A percentile compares a stretch with the other conserved stretches of the same genome.
These are phyloP conservation scores for Sinocyclocheilus rhinocerous DNA, from an alignment of 2,113 vertebrate species.

Conservation along the genomic window DNA sequence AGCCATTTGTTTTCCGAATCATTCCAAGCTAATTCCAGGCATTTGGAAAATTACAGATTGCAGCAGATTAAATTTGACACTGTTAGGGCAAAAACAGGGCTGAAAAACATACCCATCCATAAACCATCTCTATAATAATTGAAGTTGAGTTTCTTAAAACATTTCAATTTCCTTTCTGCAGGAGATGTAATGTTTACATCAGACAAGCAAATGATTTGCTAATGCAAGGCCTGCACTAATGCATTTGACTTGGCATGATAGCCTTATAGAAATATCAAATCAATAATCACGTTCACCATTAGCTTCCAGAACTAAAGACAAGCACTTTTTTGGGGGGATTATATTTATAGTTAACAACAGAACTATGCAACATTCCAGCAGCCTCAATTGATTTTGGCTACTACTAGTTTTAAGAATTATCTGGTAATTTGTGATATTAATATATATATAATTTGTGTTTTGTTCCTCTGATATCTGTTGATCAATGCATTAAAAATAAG, in stretches of 20 bases:
- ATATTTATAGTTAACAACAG: background rate
- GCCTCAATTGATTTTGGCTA: background rate
- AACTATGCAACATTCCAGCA: background rate
- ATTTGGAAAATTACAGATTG: conserved; percentile 7
- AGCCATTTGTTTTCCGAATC: conserved; percentile 2
- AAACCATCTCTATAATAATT: background rate
- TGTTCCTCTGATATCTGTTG: background rate
- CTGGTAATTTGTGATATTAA: background rate
- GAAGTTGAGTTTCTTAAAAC: background rate
- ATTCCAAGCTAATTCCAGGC: conserved; percentile 16
- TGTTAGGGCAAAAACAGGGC: background rate
- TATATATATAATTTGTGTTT: background rate
- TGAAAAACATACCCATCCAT: background rate
- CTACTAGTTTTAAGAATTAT: background rate
- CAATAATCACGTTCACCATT: background rate
- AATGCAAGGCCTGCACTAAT: background rate
- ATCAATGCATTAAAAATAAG: background rate
- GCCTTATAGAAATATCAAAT: background rate
- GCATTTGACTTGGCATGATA: background rate
- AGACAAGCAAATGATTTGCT: background rate
- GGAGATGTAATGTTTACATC: background rate
- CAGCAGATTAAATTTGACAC: background rate
- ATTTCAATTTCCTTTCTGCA: background rate
- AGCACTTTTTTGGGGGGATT: background rate
- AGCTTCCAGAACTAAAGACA: background rate